Evolutionary conservation across 92 coral and sea anemone genomes (phyloP), one percentile per base, ranked within the genome.

Genomic region (Phenganax subtilis): DNA sequence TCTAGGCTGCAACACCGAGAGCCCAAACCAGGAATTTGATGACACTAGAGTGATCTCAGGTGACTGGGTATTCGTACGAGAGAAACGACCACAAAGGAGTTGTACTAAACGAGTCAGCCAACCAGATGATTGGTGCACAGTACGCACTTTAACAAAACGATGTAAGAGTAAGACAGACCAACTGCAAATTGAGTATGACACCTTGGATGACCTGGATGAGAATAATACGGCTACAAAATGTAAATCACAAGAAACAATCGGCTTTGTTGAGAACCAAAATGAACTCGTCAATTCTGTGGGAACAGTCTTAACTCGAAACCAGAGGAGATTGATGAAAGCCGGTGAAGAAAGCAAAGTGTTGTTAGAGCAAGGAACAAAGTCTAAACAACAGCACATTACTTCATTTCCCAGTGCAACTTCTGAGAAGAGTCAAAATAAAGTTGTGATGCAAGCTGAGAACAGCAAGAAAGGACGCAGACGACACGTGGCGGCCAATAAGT

Each of bases 61-160:
- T 12, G 98, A 87, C 64, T 94, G 98, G 98, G 97, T 94, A n/a
- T 92, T 91, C 85, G 89, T 94, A 17, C 74, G 83, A n/a, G 90
- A 92, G 57, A 87, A 87, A 53, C 53, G 83, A 64, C 83, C 83
- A 52, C 73, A 29, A 10, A 79, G 83, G 51, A 79, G 61, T 10
- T 79, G 83, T 20, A 65, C 83, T 12, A 79, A 64, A 69, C 74
- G 20, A 79, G 53, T 62, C 60, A 65, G 52, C 44, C 47, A 79
- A 63, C 27, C 72, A 51, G 74, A 79, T 9, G 83, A 65, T 8
- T 79, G 83, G 83, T 63, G n/a, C 12, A 79, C 74, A 12, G 83
- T 79, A 7, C 27, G n/a, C 12, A 73, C 15, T 6, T 73, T 73
- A 10, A 60, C 55, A 37, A 77, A 60, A 77, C 73, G 53, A 63